Evolutionary conservation across 2,797 vertebrate species (phyloP).

Genomic region (Neomorphus geoffroyi): DNA sequence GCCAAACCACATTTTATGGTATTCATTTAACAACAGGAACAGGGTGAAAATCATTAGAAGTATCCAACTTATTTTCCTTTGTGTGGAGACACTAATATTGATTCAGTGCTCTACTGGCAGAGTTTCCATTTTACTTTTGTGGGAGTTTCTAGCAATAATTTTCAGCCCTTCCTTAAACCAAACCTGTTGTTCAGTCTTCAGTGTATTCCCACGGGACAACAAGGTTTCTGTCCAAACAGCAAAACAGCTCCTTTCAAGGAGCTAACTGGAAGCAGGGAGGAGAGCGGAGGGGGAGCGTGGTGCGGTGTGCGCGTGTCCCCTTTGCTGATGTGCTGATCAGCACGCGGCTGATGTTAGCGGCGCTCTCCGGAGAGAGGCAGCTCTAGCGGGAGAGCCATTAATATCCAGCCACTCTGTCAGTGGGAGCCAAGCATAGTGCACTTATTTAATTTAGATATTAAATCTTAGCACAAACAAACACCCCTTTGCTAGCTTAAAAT

Average conservation of each 20-base stretch:
- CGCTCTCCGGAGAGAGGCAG: not conserved
- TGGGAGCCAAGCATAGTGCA: not conserved
- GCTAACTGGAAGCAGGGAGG: not conserved
- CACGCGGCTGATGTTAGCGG: not conserved
- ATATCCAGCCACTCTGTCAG: not conserved
- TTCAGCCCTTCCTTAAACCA: not conserved
- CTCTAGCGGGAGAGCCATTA: not conserved
- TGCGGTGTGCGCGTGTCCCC: rapidly evolving
- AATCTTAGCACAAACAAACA: not conserved
- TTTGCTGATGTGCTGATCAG: not conserved
- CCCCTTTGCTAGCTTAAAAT: not conserved
- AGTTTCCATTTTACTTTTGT: not conserved
- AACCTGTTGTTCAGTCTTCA: not conserved
- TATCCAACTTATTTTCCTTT: not conserved
- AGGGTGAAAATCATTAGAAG: not conserved
- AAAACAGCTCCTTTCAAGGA: not conserved
- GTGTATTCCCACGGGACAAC: not conserved
- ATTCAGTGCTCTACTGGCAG: not conserved
- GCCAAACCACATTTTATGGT: not conserved
- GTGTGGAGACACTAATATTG: not conserved
- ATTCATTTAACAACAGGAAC: not conserved
- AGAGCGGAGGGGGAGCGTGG: not conserved
- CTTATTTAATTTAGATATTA: slow-evolving; percentile 16
- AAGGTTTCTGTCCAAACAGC: not conserved
- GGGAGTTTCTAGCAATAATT: not conserved